Evolutionary conservation across 2,888 invertebrate genomes (phyloP), one percentile per base, ranked within the genome.

Genomic region (Eupithecia exiguata): DNA sequence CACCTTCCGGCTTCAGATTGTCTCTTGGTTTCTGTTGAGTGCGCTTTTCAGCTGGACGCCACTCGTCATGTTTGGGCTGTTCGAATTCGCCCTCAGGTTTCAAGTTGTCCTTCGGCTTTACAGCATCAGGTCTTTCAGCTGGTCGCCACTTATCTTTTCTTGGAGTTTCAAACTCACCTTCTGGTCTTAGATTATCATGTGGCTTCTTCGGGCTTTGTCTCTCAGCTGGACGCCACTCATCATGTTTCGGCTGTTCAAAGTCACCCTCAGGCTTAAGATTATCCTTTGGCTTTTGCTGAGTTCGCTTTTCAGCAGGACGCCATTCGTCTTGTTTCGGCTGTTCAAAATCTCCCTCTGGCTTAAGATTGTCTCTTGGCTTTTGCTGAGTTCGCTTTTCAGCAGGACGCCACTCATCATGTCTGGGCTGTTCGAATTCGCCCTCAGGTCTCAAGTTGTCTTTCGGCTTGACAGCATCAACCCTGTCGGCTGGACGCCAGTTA

Each of bases 21-120:
- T 96, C 96, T n/a, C 88, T 77, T 0, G 90, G 92, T 53, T 85
- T 87, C 12, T 84, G 87, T 35, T 86, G 89, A 14, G 78, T 79
- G 12, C 84, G 90, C 75, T 75, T 81, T 75, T 92, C 95, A 30
- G 89, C 93, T 6, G 93, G 92, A 4, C 81, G 79, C 81, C 86
- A 91, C 74, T 90, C 80, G 87, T 92, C 80, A 43, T 89, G 86
- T 7, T 88, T 88, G 0, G 92, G 95, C 25, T 87, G 81, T 73
- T 94, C 89, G 79, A 95, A 95, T 0, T 95, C 92, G 0, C 96
- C 96, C 84, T 96, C 95, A 0, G 95, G 91, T 74, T 88, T 91
- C 0, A 96, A 82, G 78, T 96, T 96, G 78, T 91, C 96, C 79
- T 92, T 86, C 0, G 95, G 96, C 77, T 80, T 85, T 7, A 30